Evolutionary conservation across 2,113 vertebrate species (phyloP).

Genomic region (Solenodon paradoxus): DNA sequence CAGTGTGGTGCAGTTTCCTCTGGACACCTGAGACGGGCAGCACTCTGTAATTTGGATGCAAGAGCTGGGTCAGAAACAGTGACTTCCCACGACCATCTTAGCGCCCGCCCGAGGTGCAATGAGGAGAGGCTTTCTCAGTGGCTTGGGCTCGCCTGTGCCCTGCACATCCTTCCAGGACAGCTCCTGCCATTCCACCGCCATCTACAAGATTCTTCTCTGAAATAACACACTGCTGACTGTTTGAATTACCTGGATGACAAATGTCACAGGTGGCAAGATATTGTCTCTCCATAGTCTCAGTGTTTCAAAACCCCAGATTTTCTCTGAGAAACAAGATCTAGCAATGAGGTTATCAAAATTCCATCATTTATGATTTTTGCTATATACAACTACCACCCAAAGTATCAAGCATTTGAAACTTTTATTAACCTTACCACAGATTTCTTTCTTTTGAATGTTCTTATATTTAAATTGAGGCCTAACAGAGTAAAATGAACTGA

Average conservation of each 20-base stretch:
- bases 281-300: not conserved
- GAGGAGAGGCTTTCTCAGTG: not conserved
- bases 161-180: not conserved
- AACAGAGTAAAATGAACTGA: not conserved
- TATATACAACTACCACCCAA: not conserved
- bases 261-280: too few species aligned
- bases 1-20: not conserved
- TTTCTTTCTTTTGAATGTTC: not conserved
- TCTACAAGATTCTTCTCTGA: not conserved
- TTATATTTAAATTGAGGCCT: not conserved
- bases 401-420: not conserved
- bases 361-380: not conserved
- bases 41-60: fast-evolving
- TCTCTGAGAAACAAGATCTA: not conserved
- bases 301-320: not conserved
- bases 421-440: not conserved
- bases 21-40: fast-evolving
- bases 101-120: not conserved
- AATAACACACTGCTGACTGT: not conserved
- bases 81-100: fast-evolving
- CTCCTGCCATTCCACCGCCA: too few species aligned
- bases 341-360: not conserved
- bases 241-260: not conserved
- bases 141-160: not conserved
- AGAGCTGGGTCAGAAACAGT: fast-evolving